Evolutionary conservation across 2,113 vertebrate genomes (phyloP).

Genomic region (Aegypius monachus): DNA sequence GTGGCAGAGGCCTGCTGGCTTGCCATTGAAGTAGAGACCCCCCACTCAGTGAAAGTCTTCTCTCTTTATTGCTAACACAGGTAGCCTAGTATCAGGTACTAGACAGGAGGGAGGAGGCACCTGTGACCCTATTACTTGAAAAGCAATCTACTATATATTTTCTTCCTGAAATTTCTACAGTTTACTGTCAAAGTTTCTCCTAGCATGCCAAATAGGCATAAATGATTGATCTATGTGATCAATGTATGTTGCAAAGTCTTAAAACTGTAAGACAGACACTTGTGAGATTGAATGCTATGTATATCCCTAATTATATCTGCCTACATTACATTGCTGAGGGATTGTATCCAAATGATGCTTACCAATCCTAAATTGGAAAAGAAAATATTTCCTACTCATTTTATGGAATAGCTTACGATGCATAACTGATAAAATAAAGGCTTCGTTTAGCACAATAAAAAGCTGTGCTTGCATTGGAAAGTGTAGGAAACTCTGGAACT

Average conservation of each 20-base stretch:
- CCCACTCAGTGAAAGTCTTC: not conserved
- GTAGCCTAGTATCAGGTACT: not conserved
- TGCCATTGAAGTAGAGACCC: not conserved
- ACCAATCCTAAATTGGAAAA: not conserved
- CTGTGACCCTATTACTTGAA: not conserved
- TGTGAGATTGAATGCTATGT: not conserved
- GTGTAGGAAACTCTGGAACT: not conserved
- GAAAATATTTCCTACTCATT: not conserved
- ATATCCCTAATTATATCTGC: not conserved
- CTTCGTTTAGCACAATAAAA: not conserved
- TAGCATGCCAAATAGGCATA: not conserved
- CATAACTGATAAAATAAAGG: not conserved
- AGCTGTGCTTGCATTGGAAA: not conserved
- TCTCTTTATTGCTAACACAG: not conserved
- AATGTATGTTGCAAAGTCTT: not conserved
- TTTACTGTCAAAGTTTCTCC: not conserved
- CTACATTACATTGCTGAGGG: rapidly evolving
- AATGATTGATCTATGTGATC: not conserved
- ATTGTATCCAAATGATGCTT: not conserved
- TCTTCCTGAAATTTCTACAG: not conserved
- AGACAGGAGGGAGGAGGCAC: not conserved
- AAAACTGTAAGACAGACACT: not conserved
- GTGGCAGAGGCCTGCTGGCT: not conserved
- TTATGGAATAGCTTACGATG: not conserved
- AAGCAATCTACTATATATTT: not conserved